phyloP scores from a whole-genome alignment of 1,140 invertebrate species.

The Homalodisca vitripennis region DNA sequence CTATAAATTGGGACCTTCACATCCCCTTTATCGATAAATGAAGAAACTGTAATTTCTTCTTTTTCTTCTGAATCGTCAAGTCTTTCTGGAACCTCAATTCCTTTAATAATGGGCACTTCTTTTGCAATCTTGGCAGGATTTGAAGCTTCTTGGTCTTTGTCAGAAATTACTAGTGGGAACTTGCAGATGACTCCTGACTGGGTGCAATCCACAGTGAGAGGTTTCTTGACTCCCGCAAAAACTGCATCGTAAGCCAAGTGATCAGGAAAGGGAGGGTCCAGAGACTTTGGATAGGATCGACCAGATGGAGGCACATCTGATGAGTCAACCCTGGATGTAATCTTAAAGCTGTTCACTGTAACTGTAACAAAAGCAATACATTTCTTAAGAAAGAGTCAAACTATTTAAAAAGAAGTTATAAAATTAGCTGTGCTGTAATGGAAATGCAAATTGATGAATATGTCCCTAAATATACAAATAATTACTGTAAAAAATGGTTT shows the following conservation, averaged over 20 bases:
- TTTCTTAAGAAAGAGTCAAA: too few relatives aligned
- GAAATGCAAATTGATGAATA: too few relatives aligned
- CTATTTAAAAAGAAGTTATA: too few relatives aligned
- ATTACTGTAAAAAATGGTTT: too few relatives aligned
- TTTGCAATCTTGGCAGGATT: not conserved
- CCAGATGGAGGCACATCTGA: not conserved
- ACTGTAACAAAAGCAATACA: conserved; percentile 11
- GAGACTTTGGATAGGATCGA: too few relatives aligned
- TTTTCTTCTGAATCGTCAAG: not conserved
- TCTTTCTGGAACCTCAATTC: not conserved
- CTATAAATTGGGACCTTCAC: not conserved
- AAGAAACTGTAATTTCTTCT: not conserved
- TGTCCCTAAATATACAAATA: too few relatives aligned
- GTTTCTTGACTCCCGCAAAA: conserved; percentile 16
- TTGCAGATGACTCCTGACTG: conserved; percentile 22
- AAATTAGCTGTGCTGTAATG: too few relatives aligned
- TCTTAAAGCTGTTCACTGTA: not conserved
- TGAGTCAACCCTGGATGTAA: conserved; percentile 4
- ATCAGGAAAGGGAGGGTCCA: not conserved
- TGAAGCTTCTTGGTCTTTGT: not conserved
- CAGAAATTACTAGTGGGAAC: conserved; percentile 1
- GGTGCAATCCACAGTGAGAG: conserved; percentile 14
- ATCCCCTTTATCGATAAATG: not conserved
- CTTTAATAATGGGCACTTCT: conserved; percentile 1
- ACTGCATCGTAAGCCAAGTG: conserved; percentile 10